phyloP scores from a whole-genome alignment of 2,113 vertebrate genomes.

The Crotalus viridis region DNA sequence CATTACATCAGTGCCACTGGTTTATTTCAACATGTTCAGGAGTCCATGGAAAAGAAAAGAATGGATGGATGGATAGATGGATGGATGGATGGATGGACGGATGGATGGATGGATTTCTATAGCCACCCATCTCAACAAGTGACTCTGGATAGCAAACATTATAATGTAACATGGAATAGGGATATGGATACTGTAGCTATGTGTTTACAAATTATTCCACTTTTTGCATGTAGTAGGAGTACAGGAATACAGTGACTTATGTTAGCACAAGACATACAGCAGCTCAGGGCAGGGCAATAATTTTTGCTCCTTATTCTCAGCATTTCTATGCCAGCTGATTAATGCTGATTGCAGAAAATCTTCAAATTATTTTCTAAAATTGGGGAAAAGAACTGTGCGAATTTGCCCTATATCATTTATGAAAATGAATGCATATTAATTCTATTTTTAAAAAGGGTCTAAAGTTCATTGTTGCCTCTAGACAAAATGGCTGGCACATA shows the following conservation, averaged over 20 bases:
- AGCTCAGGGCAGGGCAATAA: background rate
- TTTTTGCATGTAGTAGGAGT: background rate
- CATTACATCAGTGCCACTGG: background rate
- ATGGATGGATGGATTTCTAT: background rate
- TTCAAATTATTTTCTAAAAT: background rate
- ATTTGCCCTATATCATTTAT: background rate
- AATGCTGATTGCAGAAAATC: background rate
- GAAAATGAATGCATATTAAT: background rate
- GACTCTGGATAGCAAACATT: background rate
- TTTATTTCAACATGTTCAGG: background rate
- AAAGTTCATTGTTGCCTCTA: background rate
- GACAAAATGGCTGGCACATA: background rate
- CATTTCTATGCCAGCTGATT: background rate
- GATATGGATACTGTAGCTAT: background rate
- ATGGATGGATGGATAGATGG: background rate
- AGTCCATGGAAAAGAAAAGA: background rate
- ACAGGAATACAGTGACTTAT: background rate
- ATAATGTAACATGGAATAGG: background rate
- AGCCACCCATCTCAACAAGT: background rate
- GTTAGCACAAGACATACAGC: background rate
- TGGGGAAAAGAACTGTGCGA: background rate
- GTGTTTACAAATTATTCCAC: background rate
- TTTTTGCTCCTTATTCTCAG: background rate
- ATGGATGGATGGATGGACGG: background rate
- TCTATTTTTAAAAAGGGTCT: background rate